phyloP scores from a whole-genome alignment of 2,888 invertebrate genomes.

The Pseudococcus longispinus region DNA sequence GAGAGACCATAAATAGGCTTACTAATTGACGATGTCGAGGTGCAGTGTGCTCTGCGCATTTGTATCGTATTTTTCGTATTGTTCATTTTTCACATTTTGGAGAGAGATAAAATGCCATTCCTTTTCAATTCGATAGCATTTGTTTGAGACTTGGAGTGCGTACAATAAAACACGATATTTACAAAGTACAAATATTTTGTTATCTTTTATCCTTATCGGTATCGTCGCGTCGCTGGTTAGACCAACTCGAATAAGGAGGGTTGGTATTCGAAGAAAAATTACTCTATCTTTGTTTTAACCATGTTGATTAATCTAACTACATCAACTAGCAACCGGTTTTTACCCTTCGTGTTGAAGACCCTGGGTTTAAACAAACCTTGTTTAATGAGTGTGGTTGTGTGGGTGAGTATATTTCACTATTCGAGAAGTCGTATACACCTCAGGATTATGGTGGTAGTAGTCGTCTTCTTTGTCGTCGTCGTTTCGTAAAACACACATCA shows the following conservation, averaged over 20 bases:
- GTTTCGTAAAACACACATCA: conserved; percentile 49
- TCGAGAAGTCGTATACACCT: neutral
- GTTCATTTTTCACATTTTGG: neutral
- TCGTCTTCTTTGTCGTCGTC: neutral
- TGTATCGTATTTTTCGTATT: neutral
- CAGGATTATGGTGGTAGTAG: neutral
- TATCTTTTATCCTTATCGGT: neutral
- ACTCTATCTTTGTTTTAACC: conserved; percentile 21
- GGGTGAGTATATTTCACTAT: neutral
- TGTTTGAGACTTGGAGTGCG: neutral
- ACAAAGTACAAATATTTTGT: too few species aligned
- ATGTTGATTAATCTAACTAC: neutral
- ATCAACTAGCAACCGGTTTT: conserved; percentile 4
- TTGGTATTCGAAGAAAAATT: conserved; percentile 3
- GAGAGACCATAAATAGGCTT: neutral
- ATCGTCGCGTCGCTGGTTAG: neutral
- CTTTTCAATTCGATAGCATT: neutral
- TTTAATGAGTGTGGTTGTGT: neutral
- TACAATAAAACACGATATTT: neutral
- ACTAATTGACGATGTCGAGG: neutral
- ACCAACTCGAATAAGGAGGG: neutral
- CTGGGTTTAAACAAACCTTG: neutral
- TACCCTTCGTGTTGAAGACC: neutral
- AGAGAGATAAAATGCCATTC: neutral
- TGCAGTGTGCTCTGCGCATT: neutral